Percentiles rank a stretch among this genome's conserved stretches.
These are phyloP conservation scores for Catharus minimus DNA, from an alignment of 2,113 vertebrate genomes.

Conservation along the genomic window DNA sequence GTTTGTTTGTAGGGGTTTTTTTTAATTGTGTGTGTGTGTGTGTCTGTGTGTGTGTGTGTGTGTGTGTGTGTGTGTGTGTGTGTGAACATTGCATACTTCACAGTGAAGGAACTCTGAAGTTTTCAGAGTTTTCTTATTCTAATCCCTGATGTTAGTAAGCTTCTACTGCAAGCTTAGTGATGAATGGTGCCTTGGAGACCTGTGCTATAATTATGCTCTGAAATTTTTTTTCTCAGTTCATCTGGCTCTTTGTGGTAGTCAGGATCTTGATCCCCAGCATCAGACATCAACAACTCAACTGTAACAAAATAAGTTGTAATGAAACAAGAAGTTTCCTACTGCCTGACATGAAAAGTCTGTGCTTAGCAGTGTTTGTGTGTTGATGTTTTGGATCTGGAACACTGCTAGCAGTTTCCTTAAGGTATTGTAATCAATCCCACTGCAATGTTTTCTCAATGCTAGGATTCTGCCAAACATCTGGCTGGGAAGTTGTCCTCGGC, in stretches of 20 bases:
- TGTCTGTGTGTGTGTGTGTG: neutral
- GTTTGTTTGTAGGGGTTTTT: neutral
- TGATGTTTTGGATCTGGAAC: neutral
- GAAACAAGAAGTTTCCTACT: neutral
- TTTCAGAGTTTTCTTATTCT: neutral
- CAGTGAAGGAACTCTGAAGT: neutral
- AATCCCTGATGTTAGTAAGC: neutral
- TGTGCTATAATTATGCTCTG: neutral
- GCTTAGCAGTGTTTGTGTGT: neutral
- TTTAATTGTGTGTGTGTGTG: neutral
- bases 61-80: neutral
- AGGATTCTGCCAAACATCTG: slow-evolving; percentile 93
- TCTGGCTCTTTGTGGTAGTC: neutral
- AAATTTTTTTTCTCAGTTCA: neutral
- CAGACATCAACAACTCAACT: neutral
- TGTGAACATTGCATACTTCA: neutral
- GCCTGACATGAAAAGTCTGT: neutral
- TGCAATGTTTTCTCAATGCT: slow-evolving; percentile 16
- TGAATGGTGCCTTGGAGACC: neutral
- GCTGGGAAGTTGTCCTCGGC: slow-evolving; percentile 95
- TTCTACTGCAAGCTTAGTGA: neutral
- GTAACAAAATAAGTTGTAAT: neutral
- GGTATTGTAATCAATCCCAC: neutral
- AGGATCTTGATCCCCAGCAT: neutral
- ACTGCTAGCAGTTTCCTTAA: neutral